phyloP scores from a whole-genome alignment of 2,113 vertebrate species.

The Chaenogobius annularis region DNA sequence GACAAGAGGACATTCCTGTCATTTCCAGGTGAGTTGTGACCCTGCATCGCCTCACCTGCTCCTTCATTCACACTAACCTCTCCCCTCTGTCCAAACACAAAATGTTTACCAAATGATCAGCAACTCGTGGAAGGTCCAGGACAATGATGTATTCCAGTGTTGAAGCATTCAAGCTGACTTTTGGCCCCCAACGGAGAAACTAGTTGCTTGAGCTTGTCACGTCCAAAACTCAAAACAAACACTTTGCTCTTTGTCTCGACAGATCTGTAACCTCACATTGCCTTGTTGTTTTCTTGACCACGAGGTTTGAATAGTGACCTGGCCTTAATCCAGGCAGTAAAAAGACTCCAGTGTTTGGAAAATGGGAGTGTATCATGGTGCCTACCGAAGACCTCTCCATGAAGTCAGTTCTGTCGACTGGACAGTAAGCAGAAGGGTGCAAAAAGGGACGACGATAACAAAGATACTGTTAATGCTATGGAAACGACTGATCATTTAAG shows the following conservation, averaged over 20 bases:
- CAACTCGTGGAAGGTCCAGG: conserved; percentile 20
- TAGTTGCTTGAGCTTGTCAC: conserved; percentile 49
- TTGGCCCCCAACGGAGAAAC: conserved; percentile 23
- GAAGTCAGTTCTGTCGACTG: conserved; percentile 39
- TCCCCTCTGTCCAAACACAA: conserved; percentile 3
- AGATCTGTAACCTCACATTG: conserved; percentile 49
- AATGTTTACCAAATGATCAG: neutral
- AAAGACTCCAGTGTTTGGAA: conserved; percentile 60
- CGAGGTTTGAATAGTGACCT: conserved; percentile 67
- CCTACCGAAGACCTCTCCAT: conserved; percentile 23
- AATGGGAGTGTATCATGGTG: conserved; percentile 30
- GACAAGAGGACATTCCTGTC: conserved; percentile 73
- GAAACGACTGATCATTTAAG: conserved; percentile 8
- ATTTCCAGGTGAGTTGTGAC: conserved; percentile 63
- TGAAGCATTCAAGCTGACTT: conserved; percentile 30
- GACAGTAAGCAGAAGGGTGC: conserved; percentile 61
- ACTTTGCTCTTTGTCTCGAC: conserved; percentile 54
- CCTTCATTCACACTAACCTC: conserved; percentile 1
- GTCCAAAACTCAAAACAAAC: conserved; percentile 48
- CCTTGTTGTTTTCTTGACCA: conserved; percentile 64
- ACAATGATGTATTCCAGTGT: conserved; percentile 24
- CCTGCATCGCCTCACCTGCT: conserved; percentile 52
- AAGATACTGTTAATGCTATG: conserved; percentile 23
- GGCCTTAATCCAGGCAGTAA: conserved; percentile 56
- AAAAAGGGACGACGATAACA: conserved; percentile 37